Evolutionary conservation across 2,797 vertebrate species (phyloP).

Genomic region (Peromyscus attwateri): DNA sequence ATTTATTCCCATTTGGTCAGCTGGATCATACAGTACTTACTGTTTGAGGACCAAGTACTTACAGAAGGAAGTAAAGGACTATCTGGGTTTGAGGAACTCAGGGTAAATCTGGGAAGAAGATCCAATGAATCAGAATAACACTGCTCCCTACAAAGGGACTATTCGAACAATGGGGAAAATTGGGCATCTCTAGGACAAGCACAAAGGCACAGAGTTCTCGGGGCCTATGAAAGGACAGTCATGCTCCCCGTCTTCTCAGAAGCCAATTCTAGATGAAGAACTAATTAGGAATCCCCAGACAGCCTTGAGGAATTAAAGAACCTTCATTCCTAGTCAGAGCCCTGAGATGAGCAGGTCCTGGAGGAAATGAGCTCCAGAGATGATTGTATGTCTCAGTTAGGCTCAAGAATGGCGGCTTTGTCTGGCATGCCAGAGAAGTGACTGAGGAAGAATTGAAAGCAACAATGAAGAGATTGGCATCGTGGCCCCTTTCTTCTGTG

Average conservation of each 20-base stretch:
- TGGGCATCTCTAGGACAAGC: not conserved
- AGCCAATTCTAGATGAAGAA: conserved; percentile 35
- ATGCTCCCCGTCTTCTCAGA: not conserved
- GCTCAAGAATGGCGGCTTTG: not conserved
- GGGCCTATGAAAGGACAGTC: not conserved
- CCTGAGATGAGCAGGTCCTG: not conserved
- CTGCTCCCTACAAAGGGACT: not conserved
- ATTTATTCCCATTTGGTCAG: not conserved
- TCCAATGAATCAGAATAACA: conserved; percentile 20
- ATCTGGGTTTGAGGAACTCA: not conserved
- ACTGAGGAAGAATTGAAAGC: not conserved
- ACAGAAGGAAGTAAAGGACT: not conserved
- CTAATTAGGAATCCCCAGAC: not conserved
- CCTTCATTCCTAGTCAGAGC: conserved; percentile 4
- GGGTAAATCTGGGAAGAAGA: not conserved
- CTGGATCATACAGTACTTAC: not conserved
- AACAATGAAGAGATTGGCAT: not conserved
- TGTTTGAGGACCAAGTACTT: not conserved
- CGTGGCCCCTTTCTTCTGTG: not conserved
- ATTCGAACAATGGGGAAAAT: not conserved
- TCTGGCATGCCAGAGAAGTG: not conserved
- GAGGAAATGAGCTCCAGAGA: not conserved
- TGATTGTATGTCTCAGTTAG: not conserved
- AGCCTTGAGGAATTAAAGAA: conserved; percentile 15
- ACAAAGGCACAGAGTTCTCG: not conserved